Evolutionary conservation across 2,888 invertebrate species (phyloP).

Genomic region (Leptothorax acervorum): DNA sequence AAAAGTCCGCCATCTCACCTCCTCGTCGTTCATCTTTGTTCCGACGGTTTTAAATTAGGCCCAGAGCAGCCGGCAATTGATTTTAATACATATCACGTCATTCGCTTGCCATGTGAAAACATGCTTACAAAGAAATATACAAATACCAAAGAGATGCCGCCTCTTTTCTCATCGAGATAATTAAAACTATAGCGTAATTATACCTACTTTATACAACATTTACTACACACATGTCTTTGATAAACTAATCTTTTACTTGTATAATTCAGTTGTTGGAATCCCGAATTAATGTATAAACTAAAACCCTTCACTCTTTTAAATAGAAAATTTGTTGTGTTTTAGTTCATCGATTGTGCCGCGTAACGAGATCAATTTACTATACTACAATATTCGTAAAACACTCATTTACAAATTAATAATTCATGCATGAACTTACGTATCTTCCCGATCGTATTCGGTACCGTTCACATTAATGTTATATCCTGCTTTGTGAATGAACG

Average conservation of each 20-base stretch:
- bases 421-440: conserved; percentile 36
- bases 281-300: conserved; percentile 4
- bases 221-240: conserved; percentile 76
- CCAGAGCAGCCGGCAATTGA: conserved; percentile 72
- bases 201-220: conserved; percentile 82
- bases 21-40: background rate
- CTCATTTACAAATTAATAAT: conserved; percentile 26
- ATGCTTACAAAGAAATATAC: conserved; percentile 74
- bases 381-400: conserved; percentile 37
- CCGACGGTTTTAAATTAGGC: conserved; percentile 74
- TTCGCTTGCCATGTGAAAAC: conserved; percentile 62
- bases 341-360: conserved; percentile 24
- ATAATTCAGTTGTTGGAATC: conserved; percentile 75
- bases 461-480: conserved; percentile 2
- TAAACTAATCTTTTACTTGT: conserved; percentile 74
- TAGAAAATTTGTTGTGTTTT: conserved; percentile 17
- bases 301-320: background rate
- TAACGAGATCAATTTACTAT: conserved; percentile 37
- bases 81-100: conserved; percentile 63
- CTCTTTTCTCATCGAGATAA: conserved; percentile 67
- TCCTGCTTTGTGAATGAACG: background rate
- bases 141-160: conserved; percentile 67
- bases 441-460: background rate
- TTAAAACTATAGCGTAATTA: conserved; percentile 77
- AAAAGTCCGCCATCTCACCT: background rate